Conservation (phyloP, 2,113 vertebrate species). For the Hyla sarda region DNA sequence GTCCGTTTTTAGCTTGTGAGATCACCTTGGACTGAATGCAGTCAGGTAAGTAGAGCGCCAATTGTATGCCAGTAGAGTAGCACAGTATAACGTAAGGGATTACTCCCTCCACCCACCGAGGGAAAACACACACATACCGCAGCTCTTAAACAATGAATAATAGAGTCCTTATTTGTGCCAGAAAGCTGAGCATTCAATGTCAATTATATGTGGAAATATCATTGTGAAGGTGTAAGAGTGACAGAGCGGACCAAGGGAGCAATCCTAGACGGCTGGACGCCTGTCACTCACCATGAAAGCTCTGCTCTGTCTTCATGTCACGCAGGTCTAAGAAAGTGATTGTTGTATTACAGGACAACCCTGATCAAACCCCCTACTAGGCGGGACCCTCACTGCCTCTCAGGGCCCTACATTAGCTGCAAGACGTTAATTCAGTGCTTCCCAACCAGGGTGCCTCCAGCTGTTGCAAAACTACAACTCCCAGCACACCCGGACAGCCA, state of each 20-base stretch:
- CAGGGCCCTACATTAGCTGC: too few species aligned
- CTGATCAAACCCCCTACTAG: too few species aligned
- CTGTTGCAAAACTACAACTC: too few species aligned
- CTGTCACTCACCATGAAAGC: not conserved
- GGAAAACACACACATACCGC: not conserved
- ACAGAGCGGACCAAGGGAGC: not conserved
- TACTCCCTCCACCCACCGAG: not conserved
- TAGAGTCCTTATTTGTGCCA: not conserved
- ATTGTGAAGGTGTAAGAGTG: not conserved
- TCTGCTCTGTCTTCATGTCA: too few species aligned
- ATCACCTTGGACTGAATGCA: not conserved
- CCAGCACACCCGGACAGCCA: too few species aligned
- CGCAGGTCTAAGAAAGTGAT: too few species aligned
- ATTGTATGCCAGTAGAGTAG: not conserved
- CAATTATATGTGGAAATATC: not conserved
- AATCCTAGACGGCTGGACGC: not conserved
- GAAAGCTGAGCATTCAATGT: not conserved
- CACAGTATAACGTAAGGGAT: not conserved
- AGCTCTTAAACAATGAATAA: not conserved
- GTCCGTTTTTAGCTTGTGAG: not conserved
- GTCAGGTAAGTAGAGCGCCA: not conserved
- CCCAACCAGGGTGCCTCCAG: too few species aligned
- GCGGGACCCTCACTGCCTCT: too few species aligned
- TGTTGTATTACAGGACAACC: too few species aligned
- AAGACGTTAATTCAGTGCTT: too few species aligned